Percentiles rank a stretch among this genome's conserved stretches.
These are phyloP conservation scores for Nemopilema nomurai DNA, from an alignment of 30 jellyfish, hydroid and myxozoan genomes.

Conservation along the genomic window DNA sequence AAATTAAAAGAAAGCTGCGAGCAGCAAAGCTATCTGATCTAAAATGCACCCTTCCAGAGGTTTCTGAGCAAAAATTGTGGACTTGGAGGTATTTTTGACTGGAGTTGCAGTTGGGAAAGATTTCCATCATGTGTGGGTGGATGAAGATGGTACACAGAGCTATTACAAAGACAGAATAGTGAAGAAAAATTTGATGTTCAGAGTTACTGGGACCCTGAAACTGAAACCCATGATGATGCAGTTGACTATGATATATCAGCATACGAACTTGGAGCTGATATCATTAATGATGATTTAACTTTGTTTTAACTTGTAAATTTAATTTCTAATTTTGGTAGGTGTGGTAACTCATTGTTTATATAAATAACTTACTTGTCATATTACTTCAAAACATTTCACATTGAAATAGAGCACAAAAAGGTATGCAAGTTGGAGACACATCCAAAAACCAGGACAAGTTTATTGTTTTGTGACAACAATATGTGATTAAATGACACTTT, in stretches of 20 bases:
- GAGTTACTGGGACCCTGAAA: slow-evolving; percentile 23
- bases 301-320: too few relatives aligned
- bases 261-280: slow-evolving; percentile 47
- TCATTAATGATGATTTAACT: slow-evolving; percentile 8
- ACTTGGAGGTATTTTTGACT: background rate
- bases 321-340: too few relatives aligned
- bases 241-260: slow-evolving; percentile 33
- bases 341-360: too few relatives aligned
- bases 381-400: too few relatives aligned
- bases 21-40: background rate
- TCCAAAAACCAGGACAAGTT: too few relatives aligned
- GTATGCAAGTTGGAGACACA: too few relatives aligned
- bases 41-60: slow-evolving; percentile 18
- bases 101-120: slow-evolving; percentile 30
- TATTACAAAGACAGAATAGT: slow-evolving; percentile 1
- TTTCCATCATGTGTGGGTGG: slow-evolving; percentile 24
- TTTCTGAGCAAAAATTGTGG: slow-evolving; percentile 1
- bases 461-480: too few relatives aligned
- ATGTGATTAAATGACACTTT: too few relatives aligned
- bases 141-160: slow-evolving; percentile 8
- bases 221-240: slow-evolving; percentile 44
- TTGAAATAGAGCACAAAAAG: too few relatives aligned
- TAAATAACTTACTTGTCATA: too few relatives aligned
- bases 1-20: slow-evolving; percentile 17
- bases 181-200: slow-evolving; percentile 1